Evolutionary conservation across 2,888 invertebrate genomes (phyloP), one percentile per base, ranked within the genome.

Genomic region (Loripinus fragilis): DNA sequence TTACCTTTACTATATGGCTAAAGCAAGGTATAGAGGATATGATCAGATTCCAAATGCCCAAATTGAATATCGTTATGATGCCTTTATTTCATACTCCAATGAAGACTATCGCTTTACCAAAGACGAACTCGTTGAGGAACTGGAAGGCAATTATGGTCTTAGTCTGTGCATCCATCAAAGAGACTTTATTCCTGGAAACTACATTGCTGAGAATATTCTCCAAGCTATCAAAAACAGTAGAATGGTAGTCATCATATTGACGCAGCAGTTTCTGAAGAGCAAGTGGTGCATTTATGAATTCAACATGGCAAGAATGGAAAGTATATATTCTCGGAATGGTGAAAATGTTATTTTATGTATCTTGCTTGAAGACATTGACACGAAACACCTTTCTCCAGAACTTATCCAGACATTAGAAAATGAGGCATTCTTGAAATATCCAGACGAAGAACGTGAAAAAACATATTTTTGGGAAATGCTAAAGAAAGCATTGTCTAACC

Each of bases 201-300:
- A 81, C 12, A 85, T 88, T 23, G 80, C 86, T 0, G 81, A 72
- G n/a, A 88, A 87, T 67, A 87, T 89, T 20, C 52, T 80, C 17
- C 70, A 81, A 15, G 86, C 88, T 3, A 85, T 88, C 2, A 45
- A 77, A 48, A 76, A 71, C 23, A 88, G 89, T 65, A 81, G 77
- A 66, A 86, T 87, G 66, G 85, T 85, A 0, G 70, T 89, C 2
- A 76, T 83, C 52, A n/a, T 89, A 20, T 30, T 89, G 12, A 80
- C 85, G 2, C 55, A 71, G n/a, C 69, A 55, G 10, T 89, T 86
- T 70, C 30, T 87, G 17, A 33, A 69, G 15, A 86, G 86, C 52
- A 71, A 83, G n/a, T 87, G 81, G 79, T 88, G 88, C 70, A 73
- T 85, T 69, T 87, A 84, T 55, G 89, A 89, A 72, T 83, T 89